Base-by-base conservation (phyloP, 92 coral and sea anemone species). In the Pocillopora meandrina region DNA sequence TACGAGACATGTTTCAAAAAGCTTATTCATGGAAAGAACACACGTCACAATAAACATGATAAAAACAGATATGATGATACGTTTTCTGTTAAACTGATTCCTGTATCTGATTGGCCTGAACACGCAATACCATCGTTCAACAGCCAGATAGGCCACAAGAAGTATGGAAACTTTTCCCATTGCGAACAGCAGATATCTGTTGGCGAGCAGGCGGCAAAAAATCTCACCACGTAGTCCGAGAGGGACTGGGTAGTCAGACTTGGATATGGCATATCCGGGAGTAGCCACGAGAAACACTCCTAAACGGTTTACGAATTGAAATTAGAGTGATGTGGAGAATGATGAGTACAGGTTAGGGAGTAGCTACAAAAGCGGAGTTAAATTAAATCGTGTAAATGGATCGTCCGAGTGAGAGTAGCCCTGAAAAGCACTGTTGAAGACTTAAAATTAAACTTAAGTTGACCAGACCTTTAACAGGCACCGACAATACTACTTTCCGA, bases 51-150 rank as follows among this genome's bases (percentile, higher is more conserved):
- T 58, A 65, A 83, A 74, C 86, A 74, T 73, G 11, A 23, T 8
- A 4, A 56, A 34, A 56, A 83, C 80, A 63, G 74, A 83, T 62
- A 83, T 63, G 8, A 83, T 56, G 59, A 90, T 84, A 20, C 90
- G 76, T 14, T 85, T 73, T 12, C 61, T 72, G 80, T 85, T 90
- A 74, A 90, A 90, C 52, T 81, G 61, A 14, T 72, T 65, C n/a
- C 74, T 80, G 79, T 86, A 90, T 56, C 63, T 82, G 70, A 86
- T 85, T 18, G 92, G 90, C 23, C 76, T 86, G 57, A 86, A 81
- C 14, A 89, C 86, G 36, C 89, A 89, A 56, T 75, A 89, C 92
- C 92, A 89, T 14, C 92, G 89, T 78, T 89, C 92, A n/a, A 89
- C 52, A 23, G 92, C 92, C 23, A 89, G 92, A 65, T 84, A 86